Base-by-base conservation (phyloP, 2,888 invertebrate species). In the Yponomeuta cagnagella region DNA sequence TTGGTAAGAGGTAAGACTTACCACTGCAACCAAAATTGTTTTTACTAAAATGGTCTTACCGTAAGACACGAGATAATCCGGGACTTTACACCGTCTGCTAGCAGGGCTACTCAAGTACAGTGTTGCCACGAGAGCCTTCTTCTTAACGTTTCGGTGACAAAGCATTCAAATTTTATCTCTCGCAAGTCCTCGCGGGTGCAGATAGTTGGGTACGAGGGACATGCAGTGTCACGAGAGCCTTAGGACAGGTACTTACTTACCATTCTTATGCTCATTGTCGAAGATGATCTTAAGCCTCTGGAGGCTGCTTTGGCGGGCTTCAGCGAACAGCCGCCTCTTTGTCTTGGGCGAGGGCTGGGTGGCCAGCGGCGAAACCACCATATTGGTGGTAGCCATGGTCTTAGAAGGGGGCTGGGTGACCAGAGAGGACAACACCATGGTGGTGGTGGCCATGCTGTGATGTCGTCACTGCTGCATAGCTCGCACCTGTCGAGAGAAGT, bases 221-320 rank as follows among this genome's bases (percentile, higher is more conserved):
- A 37, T 4, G 37, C 37, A 37, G 23, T 23, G 23, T 23, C 23
- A 23, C 23, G 23, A 23, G 23, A 23, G 23, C 23, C 23, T 23
- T 23, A 23, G 23, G 23, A 23, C 23, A 23, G 23, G 23, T 23
- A 23, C 23, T 23, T 23, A 23, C 52, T 15, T 58, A 58, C 90
- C 83, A 71, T 85, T 87, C 75, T 90, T 91, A 74, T 87, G 80
- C 2, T 87, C 87, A 73, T 91, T 91, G 72, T 92, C 92, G 70
- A 92, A 91, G 72, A 92, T 90, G 66, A 91, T 84, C 81, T 90
- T 90, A 0, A 92, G 80, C 70, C 88, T 92, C 72, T 91, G 90
- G 8, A 91, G 73, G 65, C 92, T 92, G 77, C 82, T 89, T 77
- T 92, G 92, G 4, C 88, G 80, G n/a, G 91, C 92, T 74, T 92